Evolutionary conservation across 2,888 invertebrate genomes (phyloP).

Genomic region (Ceramica pisi): DNA sequence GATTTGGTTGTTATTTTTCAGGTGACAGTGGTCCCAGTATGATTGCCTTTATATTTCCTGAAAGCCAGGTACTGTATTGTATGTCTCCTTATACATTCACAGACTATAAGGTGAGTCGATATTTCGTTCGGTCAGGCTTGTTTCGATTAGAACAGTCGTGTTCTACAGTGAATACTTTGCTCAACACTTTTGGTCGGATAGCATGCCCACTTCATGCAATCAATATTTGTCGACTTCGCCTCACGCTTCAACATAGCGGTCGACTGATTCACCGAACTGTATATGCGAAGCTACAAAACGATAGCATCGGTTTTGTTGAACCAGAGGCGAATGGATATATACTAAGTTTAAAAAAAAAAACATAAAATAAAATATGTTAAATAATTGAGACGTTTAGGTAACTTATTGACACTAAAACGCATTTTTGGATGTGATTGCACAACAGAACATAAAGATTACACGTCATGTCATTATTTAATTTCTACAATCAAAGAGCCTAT

Average conservation of each 20-base stretch:
- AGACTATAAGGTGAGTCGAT: too few species aligned
- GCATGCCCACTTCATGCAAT: constrained; percentile 32
- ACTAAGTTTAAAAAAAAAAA: neutral
- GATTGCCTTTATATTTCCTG: too few species aligned
- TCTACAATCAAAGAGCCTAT: neutral
- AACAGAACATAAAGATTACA: neutral
- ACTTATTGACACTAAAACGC: neutral
- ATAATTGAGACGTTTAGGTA: neutral
- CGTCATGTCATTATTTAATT: neutral
- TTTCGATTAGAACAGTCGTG: neutral
- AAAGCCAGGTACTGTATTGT: neutral
- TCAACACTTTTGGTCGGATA: neutral
- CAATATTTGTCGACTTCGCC: neutral
- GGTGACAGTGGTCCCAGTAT: too few species aligned
- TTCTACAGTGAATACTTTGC: too few species aligned
- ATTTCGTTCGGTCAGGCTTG: too few species aligned
- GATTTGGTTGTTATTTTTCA: neutral
- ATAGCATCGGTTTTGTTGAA: constrained; percentile 13
- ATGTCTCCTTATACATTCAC: neutral
- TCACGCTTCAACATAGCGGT: neutral
- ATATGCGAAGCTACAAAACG: constrained; percentile 17
- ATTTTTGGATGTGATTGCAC: neutral
- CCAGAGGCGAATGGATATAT: neutral
- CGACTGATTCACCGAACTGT: constrained; percentile 31
- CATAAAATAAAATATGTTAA: neutral